Percentiles rank a stretch among this genome's conserved stretches.
Evolutionary conservation across 1,140 invertebrate genomes (phyloP).

Genomic region (Dendroctonus ponderosae): DNA sequence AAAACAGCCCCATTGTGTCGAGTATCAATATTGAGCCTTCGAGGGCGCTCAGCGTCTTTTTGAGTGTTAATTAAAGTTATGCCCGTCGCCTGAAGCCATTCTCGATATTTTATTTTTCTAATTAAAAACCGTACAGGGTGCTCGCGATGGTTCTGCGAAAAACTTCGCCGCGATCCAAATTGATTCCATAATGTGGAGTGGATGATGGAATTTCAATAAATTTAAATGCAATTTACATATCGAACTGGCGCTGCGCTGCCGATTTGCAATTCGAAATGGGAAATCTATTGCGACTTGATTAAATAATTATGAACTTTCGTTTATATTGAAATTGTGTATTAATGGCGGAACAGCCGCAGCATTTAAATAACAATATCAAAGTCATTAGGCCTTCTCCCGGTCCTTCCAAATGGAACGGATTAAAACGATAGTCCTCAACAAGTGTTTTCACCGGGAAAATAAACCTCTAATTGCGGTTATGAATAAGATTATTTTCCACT

Average conservation of each 20-base stretch:
- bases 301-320: neutral
- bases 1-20: slow-evolving; percentile 21
- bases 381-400: slow-evolving; percentile 6
- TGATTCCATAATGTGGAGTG: slow-evolving; percentile 11
- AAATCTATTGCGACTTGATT: neutral
- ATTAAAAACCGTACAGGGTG: too few relatives aligned
- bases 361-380: neutral
- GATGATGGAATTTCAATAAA: slow-evolving; percentile 6
- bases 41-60: slow-evolving; percentile 15
- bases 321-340: neutral
- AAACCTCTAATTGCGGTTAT: slow-evolving; percentile 41
- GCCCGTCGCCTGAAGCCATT: slow-evolving; percentile 1
- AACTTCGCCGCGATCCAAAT: neutral
- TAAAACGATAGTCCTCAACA: slow-evolving; percentile 34
- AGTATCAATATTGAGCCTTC: slow-evolving; percentile 29
- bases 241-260: neutral
- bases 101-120: too few relatives aligned
- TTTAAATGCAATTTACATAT: slow-evolving; percentile 10
- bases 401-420: slow-evolving; percentile 24
- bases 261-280: slow-evolving; percentile 6
- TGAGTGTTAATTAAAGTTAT: slow-evolving; percentile 30
- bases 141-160: too few relatives aligned
- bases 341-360: neutral
- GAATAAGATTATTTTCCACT: slow-evolving; percentile 43
- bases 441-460: slow-evolving; percentile 36